A percentile compares a stretch with the other conserved stretches of the same genome.
phyloP scores from a whole-genome alignment of 2,888 invertebrate genomes.

The Noctua janthina region DNA sequence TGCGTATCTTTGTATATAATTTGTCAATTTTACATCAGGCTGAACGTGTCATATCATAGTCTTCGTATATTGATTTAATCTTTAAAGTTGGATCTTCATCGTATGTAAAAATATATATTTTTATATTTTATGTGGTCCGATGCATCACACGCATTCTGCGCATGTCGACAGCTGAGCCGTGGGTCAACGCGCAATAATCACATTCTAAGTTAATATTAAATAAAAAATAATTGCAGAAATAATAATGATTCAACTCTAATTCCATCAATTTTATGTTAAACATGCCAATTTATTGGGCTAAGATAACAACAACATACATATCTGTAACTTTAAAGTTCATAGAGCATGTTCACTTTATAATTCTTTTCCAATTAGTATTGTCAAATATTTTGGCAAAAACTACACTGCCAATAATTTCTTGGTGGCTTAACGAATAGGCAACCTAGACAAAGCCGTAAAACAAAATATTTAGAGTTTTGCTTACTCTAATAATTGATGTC shows the following conservation, averaged over 20 bases:
- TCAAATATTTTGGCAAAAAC: slow-evolving; percentile 39
- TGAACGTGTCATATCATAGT: slow-evolving; percentile 44
- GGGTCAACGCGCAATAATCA: slow-evolving; percentile 47
- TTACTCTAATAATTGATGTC: slow-evolving; percentile 76
- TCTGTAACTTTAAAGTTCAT: slow-evolving; percentile 50
- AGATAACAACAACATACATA: slow-evolving; percentile 40
- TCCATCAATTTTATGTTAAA: slow-evolving; percentile 49
- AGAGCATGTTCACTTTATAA: slow-evolving; percentile 37
- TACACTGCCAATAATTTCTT: slow-evolving; percentile 42
- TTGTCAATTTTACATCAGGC: slow-evolving; percentile 40
- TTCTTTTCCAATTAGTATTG: slow-evolving; percentile 27
- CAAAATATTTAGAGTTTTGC: slow-evolving; percentile 65
- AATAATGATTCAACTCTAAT: slow-evolving; percentile 43
- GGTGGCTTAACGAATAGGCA: slow-evolving; percentile 48
- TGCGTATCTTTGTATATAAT: slow-evolving; percentile 42
- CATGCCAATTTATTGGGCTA: slow-evolving; percentile 39
- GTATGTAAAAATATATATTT: slow-evolving; percentile 53
- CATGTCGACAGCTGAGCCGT: slow-evolving; percentile 52
- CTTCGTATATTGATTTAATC: slow-evolving; percentile 40
- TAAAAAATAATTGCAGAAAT: slow-evolving; percentile 33
- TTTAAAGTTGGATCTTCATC: slow-evolving; percentile 37
- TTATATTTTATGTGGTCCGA: slow-evolving; percentile 61
- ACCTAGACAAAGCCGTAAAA: slow-evolving; percentile 55
- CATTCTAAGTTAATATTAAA: slow-evolving; percentile 25
- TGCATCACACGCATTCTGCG: slow-evolving; percentile 54